Conservation (phyloP, 1,140 invertebrate species). For the Ceratina australensis region DNA sequence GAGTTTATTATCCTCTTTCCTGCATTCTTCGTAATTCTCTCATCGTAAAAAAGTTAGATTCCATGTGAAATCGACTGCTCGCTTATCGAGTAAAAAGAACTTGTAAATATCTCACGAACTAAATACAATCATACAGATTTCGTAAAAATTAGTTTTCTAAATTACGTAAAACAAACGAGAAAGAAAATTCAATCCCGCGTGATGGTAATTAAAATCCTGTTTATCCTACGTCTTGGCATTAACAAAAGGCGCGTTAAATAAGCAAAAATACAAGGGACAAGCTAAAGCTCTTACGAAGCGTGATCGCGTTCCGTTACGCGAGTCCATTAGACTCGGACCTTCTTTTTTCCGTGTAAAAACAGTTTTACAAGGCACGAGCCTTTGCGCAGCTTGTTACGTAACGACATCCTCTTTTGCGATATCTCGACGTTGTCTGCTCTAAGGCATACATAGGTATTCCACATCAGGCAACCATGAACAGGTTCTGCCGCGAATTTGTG, state of each 20-base stretch:
- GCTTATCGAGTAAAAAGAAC: too few species aligned
- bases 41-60: too few species aligned
- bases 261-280: conserved; percentile 26
- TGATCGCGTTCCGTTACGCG: conserved; percentile 35
- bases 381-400: conserved; percentile 62
- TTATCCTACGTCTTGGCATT: background rate
- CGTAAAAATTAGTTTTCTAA: too few species aligned
- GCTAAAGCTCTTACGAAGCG: conserved; percentile 6
- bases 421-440: conserved; percentile 36
- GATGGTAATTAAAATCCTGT: background rate
- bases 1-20: too few species aligned
- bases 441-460: conserved; percentile 35
- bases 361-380: conserved; percentile 66
- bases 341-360: conserved; percentile 65
- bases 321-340: conserved; percentile 48
- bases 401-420: conserved; percentile 74
- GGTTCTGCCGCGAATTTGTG: conserved; percentile 44
- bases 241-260: background rate
- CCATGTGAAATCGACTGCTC: too few species aligned
- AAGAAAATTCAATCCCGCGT: background rate
- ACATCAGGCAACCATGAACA: conserved; percentile 35
- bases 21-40: too few species aligned
- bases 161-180: too few species aligned
- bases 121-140: too few species aligned
- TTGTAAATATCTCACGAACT: too few species aligned